Conservation (phyloP, 35 echinoderm and acorn worm genomes). For the Ophiothrix spiculata region DNA sequence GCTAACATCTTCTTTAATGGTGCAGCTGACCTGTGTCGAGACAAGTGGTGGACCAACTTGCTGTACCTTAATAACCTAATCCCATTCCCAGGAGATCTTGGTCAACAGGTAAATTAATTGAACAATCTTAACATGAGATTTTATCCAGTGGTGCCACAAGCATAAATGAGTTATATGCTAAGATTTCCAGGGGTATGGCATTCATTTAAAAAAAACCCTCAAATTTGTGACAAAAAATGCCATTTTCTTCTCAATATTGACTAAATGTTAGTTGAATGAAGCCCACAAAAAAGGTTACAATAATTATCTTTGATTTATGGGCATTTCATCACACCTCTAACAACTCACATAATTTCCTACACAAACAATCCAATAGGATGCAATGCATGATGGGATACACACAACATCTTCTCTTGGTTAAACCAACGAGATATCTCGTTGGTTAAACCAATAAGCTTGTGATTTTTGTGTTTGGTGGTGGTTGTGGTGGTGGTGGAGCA, state of each 20-base stretch:
- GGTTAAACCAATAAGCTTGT: too few species aligned
- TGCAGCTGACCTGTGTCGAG: constrained; percentile 9
- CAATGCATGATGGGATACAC: too few species aligned
- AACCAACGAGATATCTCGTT: too few species aligned
- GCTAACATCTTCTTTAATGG: neutral
- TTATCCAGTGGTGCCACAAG: neutral
- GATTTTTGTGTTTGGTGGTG: too few species aligned
- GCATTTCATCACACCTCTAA: too few species aligned
- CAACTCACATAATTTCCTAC: too few species aligned
- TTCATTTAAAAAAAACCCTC: neutral
- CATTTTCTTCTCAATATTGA: neutral
- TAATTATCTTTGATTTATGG: too few species aligned
- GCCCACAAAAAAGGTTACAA: neutral
- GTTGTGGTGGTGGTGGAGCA: too few species aligned
- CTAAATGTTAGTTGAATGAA: neutral
- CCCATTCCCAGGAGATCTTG: constrained; percentile 33
- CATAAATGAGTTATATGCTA: neutral
- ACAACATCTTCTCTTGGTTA: too few species aligned
- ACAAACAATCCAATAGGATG: too few species aligned
- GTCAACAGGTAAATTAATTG: neutral
- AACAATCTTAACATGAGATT: neutral
- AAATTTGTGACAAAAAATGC: neutral
- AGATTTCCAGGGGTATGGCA: neutral
- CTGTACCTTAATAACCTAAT: constrained; percentile 84
- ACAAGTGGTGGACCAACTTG: constrained; percentile 92